These are phyloP conservation scores for Callionymus lyra DNA, from an alignment of 2,113 vertebrate genomes.

Conservation along the genomic window DNA sequence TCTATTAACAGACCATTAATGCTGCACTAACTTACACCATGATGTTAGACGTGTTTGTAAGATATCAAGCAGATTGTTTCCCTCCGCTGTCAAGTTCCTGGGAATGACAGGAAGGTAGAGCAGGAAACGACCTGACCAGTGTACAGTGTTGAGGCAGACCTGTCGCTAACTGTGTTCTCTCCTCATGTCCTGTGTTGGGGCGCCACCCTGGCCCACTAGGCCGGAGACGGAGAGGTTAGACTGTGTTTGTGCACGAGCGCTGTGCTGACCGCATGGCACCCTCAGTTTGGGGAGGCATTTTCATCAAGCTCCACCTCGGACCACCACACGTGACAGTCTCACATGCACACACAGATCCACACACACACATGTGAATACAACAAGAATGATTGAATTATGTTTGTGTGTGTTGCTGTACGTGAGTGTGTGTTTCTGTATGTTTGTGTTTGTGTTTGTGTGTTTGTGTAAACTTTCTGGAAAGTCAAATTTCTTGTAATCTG, in stretches of 20 bases:
- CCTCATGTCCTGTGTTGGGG: constrained; percentile 63
- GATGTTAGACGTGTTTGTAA: no score
- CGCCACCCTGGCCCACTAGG: constrained; percentile 67
- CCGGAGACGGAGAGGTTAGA: constrained; percentile 76
- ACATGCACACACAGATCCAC: constrained; percentile 11
- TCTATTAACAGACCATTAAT: no score
- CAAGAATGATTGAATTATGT: neutral
- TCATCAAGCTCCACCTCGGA: constrained; percentile 54
- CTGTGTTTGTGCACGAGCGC: constrained; percentile 69
- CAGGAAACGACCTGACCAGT: constrained; percentile 1
- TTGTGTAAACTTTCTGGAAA: no score
- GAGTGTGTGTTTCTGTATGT: no score
- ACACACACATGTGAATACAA: constrained; percentile 2
- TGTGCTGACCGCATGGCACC: constrained; percentile 73
- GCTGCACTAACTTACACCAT: no score
- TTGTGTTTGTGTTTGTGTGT: no score
- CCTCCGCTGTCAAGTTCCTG: constrained; percentile 5
- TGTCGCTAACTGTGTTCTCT: constrained; percentile 65
- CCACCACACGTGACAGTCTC: constrained; percentile 8
- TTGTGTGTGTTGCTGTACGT: no score
- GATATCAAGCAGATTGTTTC: neutral
- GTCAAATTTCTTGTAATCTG: no score
- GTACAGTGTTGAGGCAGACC: constrained; percentile 17
- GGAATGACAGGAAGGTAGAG: constrained; percentile 4
- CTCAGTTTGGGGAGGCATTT: constrained; percentile 43